Evolutionary conservation across 2,113 vertebrate species (phyloP), one percentile per base, ranked within the genome.

Genomic region (Riparia riparia): DNA sequence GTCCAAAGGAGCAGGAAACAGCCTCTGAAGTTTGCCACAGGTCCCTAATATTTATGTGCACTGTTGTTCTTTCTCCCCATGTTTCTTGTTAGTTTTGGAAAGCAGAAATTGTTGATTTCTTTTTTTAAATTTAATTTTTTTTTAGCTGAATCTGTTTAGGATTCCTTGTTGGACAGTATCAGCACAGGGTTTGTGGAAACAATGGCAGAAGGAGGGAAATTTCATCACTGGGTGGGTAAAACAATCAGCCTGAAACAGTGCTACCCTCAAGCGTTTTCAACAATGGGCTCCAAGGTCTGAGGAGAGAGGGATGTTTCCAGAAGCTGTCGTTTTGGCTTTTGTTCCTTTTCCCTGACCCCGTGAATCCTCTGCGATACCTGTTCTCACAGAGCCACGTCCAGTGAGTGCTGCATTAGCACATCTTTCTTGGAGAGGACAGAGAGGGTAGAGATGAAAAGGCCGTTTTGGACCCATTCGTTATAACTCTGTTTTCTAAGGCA

Each of bases 401-500:
- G 31, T 64, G 60, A 66, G 60, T 6, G 28, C 49, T 66, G 65
- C 65, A 53, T 77, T 44, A 88, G 79, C 44, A 71, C 80, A 45
- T 63, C 77, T 50, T 80, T 66, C 9, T 73, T 63, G 84, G 70
- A 18, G 73, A 84, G 39, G 11, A 45, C 28, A 73, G 78, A 68
- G 49, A 74, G 37, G 22, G 47, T 72, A 80, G 8, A 71, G 60
- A 81, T 80, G 41, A 81, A 93, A 90, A 70, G 63, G 53, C 71
- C 29, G 28, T 4, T 95, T 96, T 77, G 88, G 89, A 90, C 49
- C 57, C 53, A 45, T 87, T 94, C 14, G 4, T 96, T 97, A 28
- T 32, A 84, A 82, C 47, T 84, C 64, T 76, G 86, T 96, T 83
- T 78, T 90, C 91, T 93, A 72, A 85, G 70, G 91, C 82, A 81